A percentile compares a stretch with the other conserved stretches of the same genome.
Evolutionary conservation across 2,888 invertebrate genomes (phyloP).

Genomic region (Rhogogaster chlorosoma): DNA sequence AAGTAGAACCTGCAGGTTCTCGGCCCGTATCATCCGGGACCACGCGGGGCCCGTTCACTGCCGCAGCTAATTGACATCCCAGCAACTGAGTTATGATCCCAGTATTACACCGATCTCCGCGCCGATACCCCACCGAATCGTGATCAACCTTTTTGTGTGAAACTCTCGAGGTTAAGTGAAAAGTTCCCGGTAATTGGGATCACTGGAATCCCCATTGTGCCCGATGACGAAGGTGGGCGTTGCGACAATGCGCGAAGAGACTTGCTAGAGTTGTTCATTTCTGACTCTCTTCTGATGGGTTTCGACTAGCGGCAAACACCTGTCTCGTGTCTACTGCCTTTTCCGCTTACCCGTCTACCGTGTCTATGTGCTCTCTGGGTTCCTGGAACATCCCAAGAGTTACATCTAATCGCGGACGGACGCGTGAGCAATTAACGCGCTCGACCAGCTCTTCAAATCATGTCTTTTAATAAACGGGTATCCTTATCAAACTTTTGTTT

Average conservation of each 20-base stretch:
- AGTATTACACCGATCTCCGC: conserved; percentile 61
- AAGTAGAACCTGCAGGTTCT: conserved; percentile 25
- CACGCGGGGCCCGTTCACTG: conserved; percentile 49
- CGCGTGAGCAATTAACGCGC: conserved; percentile 36
- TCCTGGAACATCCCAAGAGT: not conserved
- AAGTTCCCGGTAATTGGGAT: conserved; percentile 58
- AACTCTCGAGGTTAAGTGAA: conserved; percentile 50
- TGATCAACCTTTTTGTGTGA: conserved; percentile 62
- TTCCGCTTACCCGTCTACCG: not conserved
- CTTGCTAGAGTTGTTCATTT: conserved; percentile 17
- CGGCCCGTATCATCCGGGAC: conserved; percentile 47
- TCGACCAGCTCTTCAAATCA: conserved; percentile 13
- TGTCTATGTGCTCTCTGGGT: not conserved
- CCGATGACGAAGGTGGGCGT: conserved; percentile 44
- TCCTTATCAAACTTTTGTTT: conserved; percentile 33
- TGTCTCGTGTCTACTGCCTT: conserved; percentile 2
- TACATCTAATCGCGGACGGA: not conserved
- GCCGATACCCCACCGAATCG: conserved; percentile 62
- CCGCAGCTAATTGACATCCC: conserved; percentile 65
- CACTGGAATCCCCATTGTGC: conserved; percentile 59
- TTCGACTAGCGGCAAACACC: not conserved
- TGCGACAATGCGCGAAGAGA: not conserved
- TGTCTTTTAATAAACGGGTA: conserved; percentile 31
- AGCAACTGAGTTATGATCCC: conserved; percentile 65
- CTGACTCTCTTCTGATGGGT: not conserved